Conservation (phyloP, 2,888 invertebrate genomes). For the Orthosia incerta region DNA sequence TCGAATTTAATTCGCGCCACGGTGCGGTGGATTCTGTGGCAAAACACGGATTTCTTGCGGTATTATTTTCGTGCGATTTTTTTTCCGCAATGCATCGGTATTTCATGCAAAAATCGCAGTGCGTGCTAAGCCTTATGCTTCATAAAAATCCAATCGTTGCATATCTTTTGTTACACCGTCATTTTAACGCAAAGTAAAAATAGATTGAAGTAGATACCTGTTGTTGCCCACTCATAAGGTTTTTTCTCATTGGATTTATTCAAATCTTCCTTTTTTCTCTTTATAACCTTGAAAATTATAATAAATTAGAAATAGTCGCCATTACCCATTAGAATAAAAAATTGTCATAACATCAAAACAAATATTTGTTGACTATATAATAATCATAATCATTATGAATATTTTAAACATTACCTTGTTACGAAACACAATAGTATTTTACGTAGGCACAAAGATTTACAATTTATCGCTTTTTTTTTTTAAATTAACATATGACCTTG, state of each 20-base stretch:
- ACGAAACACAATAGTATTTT: background rate
- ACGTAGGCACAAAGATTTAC: background rate
- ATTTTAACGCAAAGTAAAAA: no score
- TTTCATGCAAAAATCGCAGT: no score
- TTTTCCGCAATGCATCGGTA: no score
- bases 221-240: slow-evolving; percentile 6
- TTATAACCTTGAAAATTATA: slow-evolving; percentile 41
- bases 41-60: no score
- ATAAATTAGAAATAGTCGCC: background rate
- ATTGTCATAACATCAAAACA: background rate
- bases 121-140: no score
- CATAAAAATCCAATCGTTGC: no score
- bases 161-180: no score
- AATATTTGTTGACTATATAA: background rate
- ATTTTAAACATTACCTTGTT: slow-evolving; percentile 7
- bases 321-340: background rate
- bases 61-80: no score
- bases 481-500: background rate
- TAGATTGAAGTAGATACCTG: slow-evolving; percentile 24
- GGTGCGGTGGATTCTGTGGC: no score
- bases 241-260: slow-evolving; percentile 17
- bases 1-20: no score
- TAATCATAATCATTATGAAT: background rate
- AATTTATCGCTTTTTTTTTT: background rate
- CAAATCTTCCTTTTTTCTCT: slow-evolving; percentile 50